Conservation (phyloP, 1,140 invertebrate species). For the Drosophila pandora region DNA sequence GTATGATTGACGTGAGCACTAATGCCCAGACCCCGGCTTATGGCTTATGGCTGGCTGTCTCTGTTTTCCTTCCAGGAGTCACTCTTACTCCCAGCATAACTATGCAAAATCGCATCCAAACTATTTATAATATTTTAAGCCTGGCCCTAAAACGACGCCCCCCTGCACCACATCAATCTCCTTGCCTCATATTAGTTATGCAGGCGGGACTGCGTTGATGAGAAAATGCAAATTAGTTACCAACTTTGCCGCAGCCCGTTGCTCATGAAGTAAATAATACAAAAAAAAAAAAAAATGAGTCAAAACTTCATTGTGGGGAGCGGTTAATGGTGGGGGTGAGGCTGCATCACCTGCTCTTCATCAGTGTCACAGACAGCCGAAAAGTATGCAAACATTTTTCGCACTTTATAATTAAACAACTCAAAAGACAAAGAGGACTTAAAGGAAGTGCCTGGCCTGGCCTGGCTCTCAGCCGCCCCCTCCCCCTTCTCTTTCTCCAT, state of each 20-base stretch:
- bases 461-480: not conserved
- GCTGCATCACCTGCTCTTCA: conserved; percentile 71
- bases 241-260: conserved; percentile 68
- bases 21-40: conserved; percentile 44
- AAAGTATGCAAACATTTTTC: conserved; percentile 81
- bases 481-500: not conserved
- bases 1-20: conserved; percentile 76
- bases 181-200: conserved; percentile 66
- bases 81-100: conserved; percentile 16
- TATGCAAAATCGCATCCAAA: conserved; percentile 66
- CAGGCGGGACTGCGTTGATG: conserved; percentile 72
- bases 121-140: conserved; percentile 75
- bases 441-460: conserved; percentile 30
- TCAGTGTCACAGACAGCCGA: conserved; percentile 73
- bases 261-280: conserved; percentile 54
- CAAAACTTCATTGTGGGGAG: conserved; percentile 22
- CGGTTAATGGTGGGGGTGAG: not conserved
- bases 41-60: conserved; percentile 1
- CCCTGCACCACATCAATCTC: conserved; percentile 12
- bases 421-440: conserved; percentile 73
- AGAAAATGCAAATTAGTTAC: conserved; percentile 80
- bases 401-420: conserved; percentile 82
- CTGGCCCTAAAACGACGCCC: conserved; percentile 13
- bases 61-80: no score
- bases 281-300: conserved; percentile 20